Evolutionary conservation across 2,888 invertebrate genomes (phyloP).

Genomic region (Euproctis similis): DNA sequence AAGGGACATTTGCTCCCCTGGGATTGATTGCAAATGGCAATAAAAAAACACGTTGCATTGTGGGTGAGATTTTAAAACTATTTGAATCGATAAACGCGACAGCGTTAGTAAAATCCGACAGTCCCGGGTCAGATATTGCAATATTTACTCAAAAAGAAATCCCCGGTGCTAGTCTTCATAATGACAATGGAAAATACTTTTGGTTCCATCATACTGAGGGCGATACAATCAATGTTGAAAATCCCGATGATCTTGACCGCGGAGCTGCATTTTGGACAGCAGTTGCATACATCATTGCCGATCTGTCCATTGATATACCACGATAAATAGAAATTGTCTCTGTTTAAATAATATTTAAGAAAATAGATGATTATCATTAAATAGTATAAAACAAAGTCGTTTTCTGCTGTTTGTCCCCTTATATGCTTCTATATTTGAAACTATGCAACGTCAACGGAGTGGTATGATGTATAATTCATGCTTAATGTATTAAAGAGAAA

Average conservation of each 20-base stretch:
- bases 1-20: slow-evolving; percentile 84
- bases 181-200: slow-evolving; percentile 81
- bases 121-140: slow-evolving; percentile 82
- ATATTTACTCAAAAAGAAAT: slow-evolving; percentile 79
- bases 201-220: slow-evolving; percentile 87
- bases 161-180: slow-evolving; percentile 83
- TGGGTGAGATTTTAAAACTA: slow-evolving; percentile 80
- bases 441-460: too few species aligned
- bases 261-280: slow-evolving; percentile 87
- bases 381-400: neutral
- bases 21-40: slow-evolving; percentile 82
- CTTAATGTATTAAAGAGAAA: too few species aligned
- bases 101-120: slow-evolving; percentile 62
- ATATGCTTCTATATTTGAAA: too few species aligned
- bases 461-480: too few species aligned
- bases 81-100: slow-evolving; percentile 82
- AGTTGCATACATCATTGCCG: slow-evolving; percentile 85
- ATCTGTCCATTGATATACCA: slow-evolving; percentile 82
- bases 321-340: slow-evolving; percentile 30
- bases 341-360: neutral
- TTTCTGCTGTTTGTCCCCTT: too few species aligned
- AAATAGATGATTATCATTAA: neutral
- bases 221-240: slow-evolving; percentile 86
- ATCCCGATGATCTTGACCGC: slow-evolving; percentile 80
- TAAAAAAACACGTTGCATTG: slow-evolving; percentile 77